Evolutionary conservation across 2,888 invertebrate species (phyloP), one percentile per base, ranked within the genome.

Genomic region (Mystacides longicornis): DNA sequence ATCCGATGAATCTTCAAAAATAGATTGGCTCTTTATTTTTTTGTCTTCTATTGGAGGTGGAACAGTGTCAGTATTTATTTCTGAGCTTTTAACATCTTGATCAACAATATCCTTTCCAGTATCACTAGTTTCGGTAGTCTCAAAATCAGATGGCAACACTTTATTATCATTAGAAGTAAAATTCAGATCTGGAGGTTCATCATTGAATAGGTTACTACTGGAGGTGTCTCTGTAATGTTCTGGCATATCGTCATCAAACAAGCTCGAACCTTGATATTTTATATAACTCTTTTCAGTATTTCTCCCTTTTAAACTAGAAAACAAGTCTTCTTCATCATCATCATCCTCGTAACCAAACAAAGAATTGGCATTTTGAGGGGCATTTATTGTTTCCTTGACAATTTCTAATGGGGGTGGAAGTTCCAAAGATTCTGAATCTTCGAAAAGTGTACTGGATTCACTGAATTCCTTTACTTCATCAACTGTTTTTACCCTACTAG

Each of bases 281-380:
- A 47, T 27, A 20, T 52, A 18, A 43, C 27, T 49, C 33, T 56
- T 52, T 16, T 16, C 49, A 21, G 27, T 43, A 43, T 57, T 54
- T 3, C 23, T 51, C 23, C 51, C 43, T 19, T 54, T 51, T 14
- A 55, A 45, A 2, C 63, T 62, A 20, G 64, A 64, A 62, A 75
- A 74, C 14, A 75, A 57, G 22, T 74, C 73, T 42, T 69, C 57
- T n/a, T n/a, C n/a, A 37, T 37, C 37, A 37, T 37, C 37, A 14
- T 37, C 37, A 42, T 72, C 73, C 19, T 70, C 71, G 47, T 73
- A 73, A 63, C 71, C 71, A 19, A 73, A 66, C 16, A 63, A 63
- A 45, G 62, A 64, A 3, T 63, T 55, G 7, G 52, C 54, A 33
- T 57, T 19, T 43, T 47, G 49, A 3, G 43, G 23, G 3, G 42